Evolutionary conservation across 2,113 vertebrate species (phyloP).

Genomic region (Melanostigma gelatinosum): DNA sequence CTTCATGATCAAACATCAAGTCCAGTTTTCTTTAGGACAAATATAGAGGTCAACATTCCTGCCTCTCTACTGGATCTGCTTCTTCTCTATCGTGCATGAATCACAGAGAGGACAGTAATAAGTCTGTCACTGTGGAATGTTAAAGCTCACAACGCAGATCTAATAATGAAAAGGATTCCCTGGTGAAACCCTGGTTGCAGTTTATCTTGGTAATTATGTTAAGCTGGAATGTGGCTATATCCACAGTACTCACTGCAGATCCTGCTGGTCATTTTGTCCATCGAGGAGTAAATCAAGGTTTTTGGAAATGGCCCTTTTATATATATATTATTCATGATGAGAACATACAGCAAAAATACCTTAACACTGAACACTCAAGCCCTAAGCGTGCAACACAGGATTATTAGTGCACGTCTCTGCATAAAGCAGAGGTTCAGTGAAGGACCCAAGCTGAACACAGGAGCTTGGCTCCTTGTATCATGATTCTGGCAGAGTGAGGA

Average conservation of each 20-base stretch:
- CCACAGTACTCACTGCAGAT: not conserved
- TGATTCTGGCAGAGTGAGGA: constrained; percentile 61
- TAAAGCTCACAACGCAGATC: constrained; percentile 27
- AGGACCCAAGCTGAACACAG: constrained; percentile 40
- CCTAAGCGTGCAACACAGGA: not conserved
- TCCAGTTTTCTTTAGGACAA: constrained; percentile 25
- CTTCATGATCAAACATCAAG: constrained; percentile 24
- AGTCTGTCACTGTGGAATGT: constrained; percentile 58
- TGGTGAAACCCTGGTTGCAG: not conserved
- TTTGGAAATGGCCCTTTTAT: not conserved
- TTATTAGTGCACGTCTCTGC: not conserved
- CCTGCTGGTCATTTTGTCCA: not conserved
- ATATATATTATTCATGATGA: not conserved
- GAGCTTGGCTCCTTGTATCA: constrained; percentile 47
- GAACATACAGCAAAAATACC: not conserved
- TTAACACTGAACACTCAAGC: not conserved
- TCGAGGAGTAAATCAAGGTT: not conserved
- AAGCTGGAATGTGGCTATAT: constrained; percentile 2
- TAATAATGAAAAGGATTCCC: constrained; percentile 29
- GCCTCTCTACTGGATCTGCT: constrained; percentile 37
- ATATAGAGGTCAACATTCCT: constrained; percentile 38
- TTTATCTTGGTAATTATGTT: constrained; percentile 8
- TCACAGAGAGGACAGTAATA: constrained; percentile 27
- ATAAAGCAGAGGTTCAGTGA: constrained; percentile 6
- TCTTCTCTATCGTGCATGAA: constrained; percentile 16